phyloP scores from a whole-genome alignment of 1,140 invertebrate species.

The Lethrus apterus region DNA sequence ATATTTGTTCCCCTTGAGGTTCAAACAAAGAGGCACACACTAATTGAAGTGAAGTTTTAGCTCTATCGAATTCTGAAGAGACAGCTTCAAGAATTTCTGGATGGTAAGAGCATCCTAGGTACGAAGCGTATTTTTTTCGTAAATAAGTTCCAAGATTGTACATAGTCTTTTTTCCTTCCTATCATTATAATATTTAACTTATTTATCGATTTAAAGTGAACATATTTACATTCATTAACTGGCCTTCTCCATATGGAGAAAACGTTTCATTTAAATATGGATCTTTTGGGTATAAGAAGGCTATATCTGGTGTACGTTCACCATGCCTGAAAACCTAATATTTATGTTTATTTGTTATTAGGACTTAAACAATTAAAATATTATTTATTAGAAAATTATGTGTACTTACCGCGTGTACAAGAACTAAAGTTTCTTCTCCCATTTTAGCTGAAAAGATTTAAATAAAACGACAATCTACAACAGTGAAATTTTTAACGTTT shows the following conservation, averaged over 20 bases:
- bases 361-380: too few relatives aligned
- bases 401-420: too few relatives aligned
- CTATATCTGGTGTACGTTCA: conserved; percentile 61
- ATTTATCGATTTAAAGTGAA: neutral
- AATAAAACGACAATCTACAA: too few relatives aligned
- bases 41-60: conserved; percentile 45
- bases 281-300: conserved; percentile 56
- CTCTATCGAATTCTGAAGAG: conserved; percentile 51
- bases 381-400: too few relatives aligned
- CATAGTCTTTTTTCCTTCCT: conserved; percentile 6
- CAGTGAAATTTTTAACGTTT: too few relatives aligned
- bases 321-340: conserved; percentile 70
- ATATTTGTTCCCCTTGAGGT: conserved; percentile 29
- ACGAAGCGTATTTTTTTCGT: neutral
- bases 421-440: too few relatives aligned
- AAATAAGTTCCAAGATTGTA: conserved; percentile 8
- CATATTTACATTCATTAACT: conserved; percentile 13
- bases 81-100: conserved; percentile 42
- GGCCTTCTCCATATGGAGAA: conserved; percentile 51
- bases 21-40: conserved; percentile 39
- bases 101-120: conserved; percentile 24
- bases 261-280: conserved; percentile 50
- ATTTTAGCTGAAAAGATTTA: too few relatives aligned
- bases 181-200: neutral
- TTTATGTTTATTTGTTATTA: too few relatives aligned